Base-by-base conservation (phyloP, 1,140 invertebrate genomes). In the Drosophila saltans region DNA sequence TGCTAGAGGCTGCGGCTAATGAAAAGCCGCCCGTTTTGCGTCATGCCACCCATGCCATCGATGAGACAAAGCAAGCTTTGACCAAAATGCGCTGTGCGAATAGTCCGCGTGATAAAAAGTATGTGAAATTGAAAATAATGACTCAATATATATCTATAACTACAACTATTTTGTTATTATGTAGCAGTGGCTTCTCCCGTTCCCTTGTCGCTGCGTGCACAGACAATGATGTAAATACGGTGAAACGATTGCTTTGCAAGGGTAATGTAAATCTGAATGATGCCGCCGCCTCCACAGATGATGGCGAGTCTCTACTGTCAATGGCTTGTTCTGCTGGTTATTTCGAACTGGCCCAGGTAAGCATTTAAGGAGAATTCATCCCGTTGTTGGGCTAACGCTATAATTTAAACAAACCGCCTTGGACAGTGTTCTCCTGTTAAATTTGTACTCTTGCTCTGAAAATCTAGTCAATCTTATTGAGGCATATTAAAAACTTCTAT, bases 21-120 rank as follows among this genome's bases (percentile, higher is more conserved):
- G 95, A 96, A 76, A 96, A 96, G 91, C 76, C 89, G 10, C 92
- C 92, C 11, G 92, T 92, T 58, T 75, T 92, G 63, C 80, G 91
- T 7, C 86, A 91, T 73, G 92, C 91, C 52, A 92, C 91, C 16
- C 80, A 93, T 95, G 92, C 98, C 59, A 94, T 99, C 73, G 98
- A 98, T 94, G 98, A 99, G 94, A 98, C 98, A 57, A 98, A 98
- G 60, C 97, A 98, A 76, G 97, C 98, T 65, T 94, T 99, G 56
- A 98, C 97, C 62, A 96, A 97, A 91, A 99, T 98, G 98, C 95
- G 97, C 84, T 96, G 95, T 91, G 97, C 98, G 92, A 96, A 94
- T 81, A 91, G 86, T 60, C 94, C 94, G 69, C 94, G 94, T 36
- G 92, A 92, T 72, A 92, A 92, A 92, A 92, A 67, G 92, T 92